Percentiles rank a stretch among this genome's conserved stretches.
phyloP scores from a whole-genome alignment of 1,140 invertebrate genomes.

The Drosophila triauraria region DNA sequence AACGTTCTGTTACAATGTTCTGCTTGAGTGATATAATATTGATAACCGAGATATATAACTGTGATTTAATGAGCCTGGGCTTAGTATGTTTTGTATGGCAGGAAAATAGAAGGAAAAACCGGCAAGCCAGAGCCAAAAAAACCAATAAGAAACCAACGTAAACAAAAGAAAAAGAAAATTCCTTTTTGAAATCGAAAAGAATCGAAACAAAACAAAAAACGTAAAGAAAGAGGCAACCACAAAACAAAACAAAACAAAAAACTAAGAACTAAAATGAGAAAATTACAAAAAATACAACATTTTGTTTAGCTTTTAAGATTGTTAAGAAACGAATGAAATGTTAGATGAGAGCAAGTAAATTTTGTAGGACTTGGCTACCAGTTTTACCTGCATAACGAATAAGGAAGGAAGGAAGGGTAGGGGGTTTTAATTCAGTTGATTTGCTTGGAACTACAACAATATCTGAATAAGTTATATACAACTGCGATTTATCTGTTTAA shows the following conservation, averaged over 20 bases:
- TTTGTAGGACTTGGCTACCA: conserved; percentile 72
- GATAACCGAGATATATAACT: conserved; percentile 70
- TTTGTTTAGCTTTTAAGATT: conserved; percentile 68
- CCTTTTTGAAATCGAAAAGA: conserved; percentile 49
- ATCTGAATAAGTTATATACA: conserved; percentile 60
- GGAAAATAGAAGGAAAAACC: conserved; percentile 23
- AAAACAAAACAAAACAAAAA: conserved; percentile 48
- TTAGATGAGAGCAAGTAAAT: conserved; percentile 38
- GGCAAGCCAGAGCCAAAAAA: conserved; percentile 26
- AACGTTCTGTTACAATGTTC: conserved; percentile 49
- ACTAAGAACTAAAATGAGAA: conserved; percentile 38
- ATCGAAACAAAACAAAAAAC: conserved; percentile 67
- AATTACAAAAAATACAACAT: conserved; percentile 47
- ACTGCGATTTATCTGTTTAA: conserved; percentile 79
- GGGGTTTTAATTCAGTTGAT: conserved; percentile 38
- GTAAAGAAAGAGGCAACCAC: conserved; percentile 80
- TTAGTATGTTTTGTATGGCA: conserved; percentile 56
- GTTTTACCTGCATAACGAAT: conserved; percentile 78
- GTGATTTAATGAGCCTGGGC: conserved; percentile 78
- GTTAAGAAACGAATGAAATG: conserved; percentile 41
- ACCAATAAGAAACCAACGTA: conserved; percentile 33
- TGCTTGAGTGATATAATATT: conserved; percentile 61
- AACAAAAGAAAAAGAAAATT: conserved; percentile 52
- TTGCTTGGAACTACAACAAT: conserved; percentile 43
- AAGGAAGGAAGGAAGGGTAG: conserved; percentile 29